Evolutionary conservation across 1,140 invertebrate species (phyloP).

Genomic region (Drosophila equinoxialis): DNA sequence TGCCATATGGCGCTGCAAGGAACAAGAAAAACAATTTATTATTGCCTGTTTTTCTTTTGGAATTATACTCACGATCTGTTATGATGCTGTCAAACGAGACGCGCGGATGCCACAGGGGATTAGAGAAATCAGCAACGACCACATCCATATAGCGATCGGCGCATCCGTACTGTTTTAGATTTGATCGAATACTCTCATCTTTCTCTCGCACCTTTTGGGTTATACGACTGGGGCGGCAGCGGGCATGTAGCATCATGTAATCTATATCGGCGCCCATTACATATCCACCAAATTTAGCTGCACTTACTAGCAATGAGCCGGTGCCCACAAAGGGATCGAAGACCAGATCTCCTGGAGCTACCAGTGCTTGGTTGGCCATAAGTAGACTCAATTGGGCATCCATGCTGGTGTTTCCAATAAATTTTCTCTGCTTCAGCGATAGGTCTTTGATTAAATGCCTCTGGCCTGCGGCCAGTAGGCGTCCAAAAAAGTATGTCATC

Average conservation of each 20-base stretch:
- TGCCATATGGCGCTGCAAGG: constrained; percentile 95
- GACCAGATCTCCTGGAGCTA: constrained; percentile 89
- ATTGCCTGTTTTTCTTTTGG: background rate
- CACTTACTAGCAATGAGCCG: constrained; percentile 95
- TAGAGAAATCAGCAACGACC: constrained; percentile 94
- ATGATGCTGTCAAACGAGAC: constrained; percentile 93
- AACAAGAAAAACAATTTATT: background rate
- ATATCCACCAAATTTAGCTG: constrained; percentile 95
- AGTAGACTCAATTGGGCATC: constrained; percentile 95
- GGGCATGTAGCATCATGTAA: constrained; percentile 95
- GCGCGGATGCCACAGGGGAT: constrained; percentile 89
- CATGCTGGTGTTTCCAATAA: constrained; percentile 99
- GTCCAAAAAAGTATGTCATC: constrained; percentile 92
- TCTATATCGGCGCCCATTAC: constrained; percentile 97
- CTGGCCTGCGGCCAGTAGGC: constrained; percentile 92
- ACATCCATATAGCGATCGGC: constrained; percentile 92
- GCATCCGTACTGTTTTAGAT: constrained; percentile 94
- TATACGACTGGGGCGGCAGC: constrained; percentile 90
- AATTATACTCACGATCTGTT: constrained; percentile 93
- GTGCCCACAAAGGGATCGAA: constrained; percentile 98
- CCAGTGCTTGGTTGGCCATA: constrained; percentile 96
- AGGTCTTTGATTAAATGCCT: constrained; percentile 90
- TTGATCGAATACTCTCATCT: constrained; percentile 93
- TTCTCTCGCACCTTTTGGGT: constrained; percentile 90
- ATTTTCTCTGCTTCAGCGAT: constrained; percentile 94